phyloP scores from a whole-genome alignment of 2,888 invertebrate species.

The Venusia cambrica region DNA sequence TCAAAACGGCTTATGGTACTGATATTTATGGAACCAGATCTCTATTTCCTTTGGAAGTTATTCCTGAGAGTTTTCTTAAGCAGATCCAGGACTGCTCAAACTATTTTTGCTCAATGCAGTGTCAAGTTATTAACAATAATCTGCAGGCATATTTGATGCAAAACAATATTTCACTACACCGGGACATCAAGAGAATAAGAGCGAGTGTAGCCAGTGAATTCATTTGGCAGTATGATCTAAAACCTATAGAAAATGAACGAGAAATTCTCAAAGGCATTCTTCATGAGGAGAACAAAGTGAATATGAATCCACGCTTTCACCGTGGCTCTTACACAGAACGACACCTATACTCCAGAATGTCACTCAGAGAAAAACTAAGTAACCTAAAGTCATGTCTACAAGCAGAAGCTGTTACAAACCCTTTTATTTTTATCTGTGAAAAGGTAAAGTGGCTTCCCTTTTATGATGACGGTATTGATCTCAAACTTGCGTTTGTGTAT shows the following conservation, averaged over 20 bases:
- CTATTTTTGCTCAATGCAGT: conserved; percentile 85
- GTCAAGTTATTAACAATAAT: conserved; percentile 84
- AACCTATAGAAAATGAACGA: conserved; percentile 66
- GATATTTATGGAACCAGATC: conserved; percentile 55
- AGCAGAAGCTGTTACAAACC: conserved; percentile 67
- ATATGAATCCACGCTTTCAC: conserved; percentile 69
- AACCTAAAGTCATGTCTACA: conserved; percentile 62
- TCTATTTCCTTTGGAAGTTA: conserved; percentile 80
- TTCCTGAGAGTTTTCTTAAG: conserved; percentile 83
- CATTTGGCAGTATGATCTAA: conserved; percentile 80
- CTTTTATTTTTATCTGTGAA: conserved; percentile 53
- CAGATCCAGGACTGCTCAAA: conserved; percentile 84
- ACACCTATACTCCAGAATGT: conserved; percentile 67
- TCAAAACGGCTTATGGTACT: conserved; percentile 71
- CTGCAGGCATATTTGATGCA: conserved; percentile 82
- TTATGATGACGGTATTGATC: conserved; percentile 37
- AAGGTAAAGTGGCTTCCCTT: conserved; percentile 52
- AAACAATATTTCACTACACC: conserved; percentile 56
- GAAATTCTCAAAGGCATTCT: conserved; percentile 71
- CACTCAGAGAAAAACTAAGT: conserved; percentile 69
- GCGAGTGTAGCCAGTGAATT: conserved; percentile 79
- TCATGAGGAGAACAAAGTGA: conserved; percentile 67
- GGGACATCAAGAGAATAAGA: conserved; percentile 70
- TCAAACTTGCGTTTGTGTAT: conserved; percentile 56
- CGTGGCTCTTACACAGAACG: conserved; percentile 82